Percentiles rank a stretch among this genome's conserved stretches.
These are phyloP conservation scores for Drepana arcuata DNA, from an alignment of 1,140 invertebrate species.

Conservation along the genomic window DNA sequence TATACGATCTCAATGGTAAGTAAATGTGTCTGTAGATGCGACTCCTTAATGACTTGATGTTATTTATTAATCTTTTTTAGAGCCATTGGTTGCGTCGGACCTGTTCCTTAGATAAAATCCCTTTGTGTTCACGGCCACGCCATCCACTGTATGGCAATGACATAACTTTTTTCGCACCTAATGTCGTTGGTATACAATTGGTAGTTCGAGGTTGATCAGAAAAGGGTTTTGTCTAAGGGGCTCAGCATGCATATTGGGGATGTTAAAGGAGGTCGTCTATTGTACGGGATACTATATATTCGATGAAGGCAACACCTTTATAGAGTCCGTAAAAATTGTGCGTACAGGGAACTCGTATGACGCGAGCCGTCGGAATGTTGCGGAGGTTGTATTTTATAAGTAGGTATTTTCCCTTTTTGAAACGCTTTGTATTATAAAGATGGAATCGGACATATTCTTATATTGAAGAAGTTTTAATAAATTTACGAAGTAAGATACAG, in stretches of 20 bases:
- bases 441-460: constrained; percentile 72
- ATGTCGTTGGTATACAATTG: too few relatives aligned
- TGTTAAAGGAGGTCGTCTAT: constrained; percentile 35
- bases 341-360: constrained; percentile 8
- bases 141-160: too few relatives aligned
- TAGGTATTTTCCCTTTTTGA: constrained; percentile 65
- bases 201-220: too few relatives aligned
- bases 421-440: constrained; percentile 70
- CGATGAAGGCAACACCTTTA: constrained; percentile 9
- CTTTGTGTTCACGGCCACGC: too few relatives aligned
- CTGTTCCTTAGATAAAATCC: too few relatives aligned
- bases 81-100: too few relatives aligned
- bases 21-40: constrained; percentile 4
- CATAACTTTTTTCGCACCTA: too few relatives aligned
- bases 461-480: constrained; percentile 70
- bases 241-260: too few relatives aligned
- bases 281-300: constrained; percentile 19
- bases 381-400: constrained; percentile 55
- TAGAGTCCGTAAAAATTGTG: too few relatives aligned
- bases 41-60: too few relatives aligned
- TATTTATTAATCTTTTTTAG: too few relatives aligned
- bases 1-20: constrained; percentile 37
- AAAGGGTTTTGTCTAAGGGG: too few relatives aligned
- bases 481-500: constrained; percentile 53
- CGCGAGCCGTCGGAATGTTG: constrained; percentile 1